phyloP scores from a whole-genome alignment of 2,888 invertebrate species.

The Drosophila infuscata region DNA sequence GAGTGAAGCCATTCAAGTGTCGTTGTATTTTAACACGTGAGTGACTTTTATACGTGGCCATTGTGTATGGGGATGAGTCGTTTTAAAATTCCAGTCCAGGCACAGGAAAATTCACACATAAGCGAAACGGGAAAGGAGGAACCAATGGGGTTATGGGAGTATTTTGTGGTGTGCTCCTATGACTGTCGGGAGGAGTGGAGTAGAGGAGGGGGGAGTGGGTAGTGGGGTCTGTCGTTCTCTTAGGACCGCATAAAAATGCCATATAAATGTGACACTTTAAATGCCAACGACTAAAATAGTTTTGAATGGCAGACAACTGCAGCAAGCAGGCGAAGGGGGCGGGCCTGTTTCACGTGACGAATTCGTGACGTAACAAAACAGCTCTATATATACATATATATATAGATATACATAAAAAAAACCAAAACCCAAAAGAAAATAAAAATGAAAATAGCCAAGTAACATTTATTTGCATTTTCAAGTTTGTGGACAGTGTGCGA shows the following conservation, averaged over 20 bases:
- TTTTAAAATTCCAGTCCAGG: conserved; percentile 71
- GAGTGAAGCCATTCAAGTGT: conserved; percentile 60
- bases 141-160: background rate
- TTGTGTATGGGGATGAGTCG: conserved; percentile 46
- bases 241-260: conserved; percentile 74
- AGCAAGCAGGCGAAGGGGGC: background rate
- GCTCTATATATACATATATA: background rate
- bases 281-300: conserved; percentile 81
- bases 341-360: conserved; percentile 69
- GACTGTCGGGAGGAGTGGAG: background rate
- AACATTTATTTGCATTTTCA: conserved; percentile 81
- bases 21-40: conserved; percentile 74
- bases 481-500: conserved; percentile 60
- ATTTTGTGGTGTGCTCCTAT: conserved; percentile 4
- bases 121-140: conserved; percentile 21
- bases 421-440: conserved; percentile 36
- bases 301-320: conserved; percentile 43
- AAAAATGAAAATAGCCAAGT: conserved; percentile 68
- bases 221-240: conserved; percentile 32
- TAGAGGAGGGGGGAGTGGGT: background rate
- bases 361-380: conserved; percentile 71
- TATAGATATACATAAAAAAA: background rate
- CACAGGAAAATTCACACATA: conserved; percentile 65
- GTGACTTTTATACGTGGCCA: conserved; percentile 69
- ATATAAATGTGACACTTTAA: conserved; percentile 81